Conservation (phyloP, 53 echinoderm and acorn worm species). For the Zoroaster sp. region DNA sequence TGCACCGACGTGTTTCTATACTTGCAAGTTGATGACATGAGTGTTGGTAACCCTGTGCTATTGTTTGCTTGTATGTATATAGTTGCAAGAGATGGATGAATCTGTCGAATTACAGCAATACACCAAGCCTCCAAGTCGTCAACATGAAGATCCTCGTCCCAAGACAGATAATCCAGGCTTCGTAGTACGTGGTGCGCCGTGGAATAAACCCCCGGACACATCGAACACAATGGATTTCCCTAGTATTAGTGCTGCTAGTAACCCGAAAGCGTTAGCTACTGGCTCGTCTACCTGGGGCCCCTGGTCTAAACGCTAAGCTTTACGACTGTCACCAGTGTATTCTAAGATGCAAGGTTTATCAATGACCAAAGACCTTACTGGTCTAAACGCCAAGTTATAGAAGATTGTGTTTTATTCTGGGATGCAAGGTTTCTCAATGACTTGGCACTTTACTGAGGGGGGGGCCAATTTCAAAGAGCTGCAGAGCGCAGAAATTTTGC, state of each 20-base stretch:
- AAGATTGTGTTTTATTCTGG: not conserved
- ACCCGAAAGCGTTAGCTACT: not conserved
- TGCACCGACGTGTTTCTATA: too few species aligned
- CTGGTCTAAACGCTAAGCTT: not conserved
- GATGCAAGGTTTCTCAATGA: too few species aligned
- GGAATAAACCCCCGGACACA: slow-evolving; percentile 93
- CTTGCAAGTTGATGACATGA: too few species aligned
- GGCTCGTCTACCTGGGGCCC: not conserved
- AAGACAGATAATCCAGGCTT: slow-evolving; percentile 55
- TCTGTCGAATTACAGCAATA: slow-evolving; percentile 76
- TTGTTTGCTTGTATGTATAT: not conserved
- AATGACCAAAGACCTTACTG: too few species aligned
- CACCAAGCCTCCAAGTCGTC: slow-evolving; percentile 78
- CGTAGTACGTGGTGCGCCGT: slow-evolving; percentile 85
- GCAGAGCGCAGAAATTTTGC: not conserved
- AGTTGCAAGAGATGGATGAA: slow-evolving; percentile 91
- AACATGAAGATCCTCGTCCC: slow-evolving; percentile 2
- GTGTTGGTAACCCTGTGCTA: too few species aligned
- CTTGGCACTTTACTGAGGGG: not conserved
- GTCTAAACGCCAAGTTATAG: not conserved
- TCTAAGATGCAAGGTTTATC: too few species aligned
- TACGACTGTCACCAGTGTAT: not conserved
- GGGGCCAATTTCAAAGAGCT: not conserved
- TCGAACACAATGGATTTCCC: slow-evolving; percentile 91
- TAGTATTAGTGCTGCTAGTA: slow-evolving; percentile 70